phyloP scores from a whole-genome alignment of 2,797 vertebrate genomes.

The Epinephelus awoara region DNA sequence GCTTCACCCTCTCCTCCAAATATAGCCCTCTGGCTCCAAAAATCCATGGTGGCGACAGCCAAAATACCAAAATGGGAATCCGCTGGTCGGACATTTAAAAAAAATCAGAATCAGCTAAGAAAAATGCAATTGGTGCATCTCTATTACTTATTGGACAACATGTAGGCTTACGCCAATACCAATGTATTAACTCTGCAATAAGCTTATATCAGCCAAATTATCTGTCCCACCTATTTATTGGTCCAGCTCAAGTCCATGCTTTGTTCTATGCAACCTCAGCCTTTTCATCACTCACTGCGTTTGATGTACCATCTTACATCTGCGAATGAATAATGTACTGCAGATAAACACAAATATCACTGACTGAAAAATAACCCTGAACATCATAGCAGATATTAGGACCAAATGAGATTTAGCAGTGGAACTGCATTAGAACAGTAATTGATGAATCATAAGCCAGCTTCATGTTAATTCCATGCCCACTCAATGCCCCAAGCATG shows the following conservation, averaged over 20 bases:
- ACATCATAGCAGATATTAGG: neutral
- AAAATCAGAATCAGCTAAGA: no score
- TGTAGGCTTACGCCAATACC: neutral
- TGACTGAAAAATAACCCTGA: neutral
- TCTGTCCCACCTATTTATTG: no score
- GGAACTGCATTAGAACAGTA: slow-evolving; percentile 10
- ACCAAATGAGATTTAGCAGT: slow-evolving; percentile 5
- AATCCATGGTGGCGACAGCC: no score
- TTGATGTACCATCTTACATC: neutral
- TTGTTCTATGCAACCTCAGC: neutral
- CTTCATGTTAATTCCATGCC: slow-evolving; percentile 29
- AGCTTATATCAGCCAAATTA: no score
- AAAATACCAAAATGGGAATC: no score
- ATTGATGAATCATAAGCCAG: slow-evolving; percentile 40
- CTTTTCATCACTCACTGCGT: neutral
- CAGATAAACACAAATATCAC: neutral
- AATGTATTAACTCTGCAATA: neutral
- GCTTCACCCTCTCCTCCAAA: no score
- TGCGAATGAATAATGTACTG: neutral
- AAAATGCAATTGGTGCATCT: no score
- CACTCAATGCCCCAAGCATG: slow-evolving; percentile 8
- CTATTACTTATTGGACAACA: neutral
- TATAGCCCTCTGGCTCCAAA: no score
- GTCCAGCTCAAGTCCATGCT: neutral
- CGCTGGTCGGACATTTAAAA: no score